Evolutionary conservation across 2,888 invertebrate species (phyloP).

Genomic region (Drosophila niveifrons): DNA sequence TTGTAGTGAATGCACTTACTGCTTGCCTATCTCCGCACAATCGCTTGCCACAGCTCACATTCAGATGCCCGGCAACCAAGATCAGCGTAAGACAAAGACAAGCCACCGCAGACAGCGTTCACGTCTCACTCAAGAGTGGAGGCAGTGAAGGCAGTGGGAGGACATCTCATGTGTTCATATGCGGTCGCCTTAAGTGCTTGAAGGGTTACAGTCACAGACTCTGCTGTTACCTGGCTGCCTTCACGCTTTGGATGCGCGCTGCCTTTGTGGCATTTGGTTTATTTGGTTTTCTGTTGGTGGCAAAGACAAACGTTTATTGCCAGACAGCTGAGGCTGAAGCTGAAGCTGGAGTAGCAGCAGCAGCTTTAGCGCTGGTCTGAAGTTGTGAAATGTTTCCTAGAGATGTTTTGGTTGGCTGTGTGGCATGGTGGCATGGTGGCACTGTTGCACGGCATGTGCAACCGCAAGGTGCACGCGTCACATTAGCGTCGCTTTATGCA

Average conservation of each 20-base stretch:
- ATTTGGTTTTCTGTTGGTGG: slow-evolving; percentile 38
- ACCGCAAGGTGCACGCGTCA: slow-evolving; percentile 64
- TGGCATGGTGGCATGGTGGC: slow-evolving; percentile 46
- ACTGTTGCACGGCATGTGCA: slow-evolving; percentile 42
- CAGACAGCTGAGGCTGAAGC: neutral
- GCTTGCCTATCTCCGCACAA: neutral
- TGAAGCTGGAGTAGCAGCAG: slow-evolving; percentile 18
- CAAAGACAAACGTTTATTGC: slow-evolving; percentile 25
- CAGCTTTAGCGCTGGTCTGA: slow-evolving; percentile 17
- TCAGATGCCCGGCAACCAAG: slow-evolving; percentile 12
- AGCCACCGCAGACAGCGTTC: slow-evolving; percentile 45
- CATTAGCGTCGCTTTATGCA: slow-evolving; percentile 48
- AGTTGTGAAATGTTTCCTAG: slow-evolving; percentile 31
- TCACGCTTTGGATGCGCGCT: slow-evolving; percentile 16
- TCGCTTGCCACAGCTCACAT: slow-evolving; percentile 1
- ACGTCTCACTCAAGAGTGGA: slow-evolving; percentile 23
- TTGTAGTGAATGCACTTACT: neutral
- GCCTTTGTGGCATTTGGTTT: slow-evolving; percentile 50
- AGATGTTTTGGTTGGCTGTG: slow-evolving; percentile 26
- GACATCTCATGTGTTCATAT: slow-evolving; percentile 57
- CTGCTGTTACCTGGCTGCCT: slow-evolving; percentile 22
- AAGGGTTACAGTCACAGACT: slow-evolving; percentile 36
- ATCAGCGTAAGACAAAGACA: slow-evolving; percentile 46
- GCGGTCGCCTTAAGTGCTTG: slow-evolving; percentile 68
- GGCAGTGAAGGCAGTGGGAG: neutral